Evolutionary conservation across 2,113 vertebrate genomes (phyloP).

Genomic region (Rousettus leschenaultii): DNA sequence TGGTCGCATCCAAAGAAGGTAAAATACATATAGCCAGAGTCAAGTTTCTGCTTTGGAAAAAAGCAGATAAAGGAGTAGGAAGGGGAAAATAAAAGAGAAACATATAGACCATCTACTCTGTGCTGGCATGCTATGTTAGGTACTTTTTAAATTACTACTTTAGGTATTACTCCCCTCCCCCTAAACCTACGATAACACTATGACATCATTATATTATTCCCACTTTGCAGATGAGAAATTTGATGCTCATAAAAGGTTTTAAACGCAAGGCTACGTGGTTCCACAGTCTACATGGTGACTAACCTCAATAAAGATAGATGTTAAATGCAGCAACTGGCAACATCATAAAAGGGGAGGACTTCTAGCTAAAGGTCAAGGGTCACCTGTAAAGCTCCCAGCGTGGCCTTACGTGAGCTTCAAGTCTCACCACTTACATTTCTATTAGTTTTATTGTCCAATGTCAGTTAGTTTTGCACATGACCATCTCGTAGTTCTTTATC

Average conservation of each 20-base stretch:
- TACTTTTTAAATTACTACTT: neutral
- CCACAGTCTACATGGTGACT: neutral
- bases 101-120: neutral
- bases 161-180: neutral
- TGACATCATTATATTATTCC: neutral
- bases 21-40: neutral
- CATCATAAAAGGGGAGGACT: neutral
- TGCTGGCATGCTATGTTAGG: neutral
- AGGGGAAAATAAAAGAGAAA: neutral
- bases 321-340: neutral
- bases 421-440: neutral
- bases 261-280: neutral
- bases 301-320: neutral
- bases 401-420: neutral
- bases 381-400: neutral
- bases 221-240: neutral
- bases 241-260: neutral
- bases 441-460: neutral
- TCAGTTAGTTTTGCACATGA: neutral
- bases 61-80: neutral
- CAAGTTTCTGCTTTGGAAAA: neutral
- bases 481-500: neutral
- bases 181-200: neutral
- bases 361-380: neutral
- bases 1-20: neutral